Conservation (phyloP, 2,113 vertebrate genomes). For the Desmodus rotundus region DNA sequence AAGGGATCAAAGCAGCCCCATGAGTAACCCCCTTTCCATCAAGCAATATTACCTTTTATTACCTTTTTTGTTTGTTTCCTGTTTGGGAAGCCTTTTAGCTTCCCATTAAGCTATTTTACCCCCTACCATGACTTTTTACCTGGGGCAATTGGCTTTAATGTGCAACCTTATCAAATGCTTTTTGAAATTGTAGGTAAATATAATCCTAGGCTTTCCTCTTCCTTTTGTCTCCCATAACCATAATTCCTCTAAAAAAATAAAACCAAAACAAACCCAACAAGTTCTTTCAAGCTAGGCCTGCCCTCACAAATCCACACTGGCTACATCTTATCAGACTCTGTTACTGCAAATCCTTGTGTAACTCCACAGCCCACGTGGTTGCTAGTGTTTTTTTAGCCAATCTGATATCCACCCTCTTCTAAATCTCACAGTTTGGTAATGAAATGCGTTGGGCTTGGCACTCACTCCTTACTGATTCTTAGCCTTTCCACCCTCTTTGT, state of each 20-base stretch:
- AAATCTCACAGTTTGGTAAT: slow-evolving; percentile 66
- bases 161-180: slow-evolving; percentile 40
- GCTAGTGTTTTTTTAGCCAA: slow-evolving; percentile 60
- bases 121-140: background rate
- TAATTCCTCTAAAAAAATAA: slow-evolving; percentile 60
- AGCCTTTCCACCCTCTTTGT: slow-evolving; percentile 16
- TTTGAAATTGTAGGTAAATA: slow-evolving; percentile 61
- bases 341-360: slow-evolving; percentile 51
- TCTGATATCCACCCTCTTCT: slow-evolving; percentile 55
- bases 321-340: slow-evolving; percentile 68
- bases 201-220: background rate
- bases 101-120: background rate
- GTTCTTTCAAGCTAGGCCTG: slow-evolving; percentile 69
- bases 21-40: background rate
- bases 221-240: slow-evolving; percentile 32
- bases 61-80: background rate
- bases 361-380: slow-evolving; percentile 49
- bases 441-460: slow-evolving; percentile 8
- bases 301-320: slow-evolving; percentile 55
- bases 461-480: background rate
- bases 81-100: background rate
- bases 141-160: background rate
- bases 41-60: background rate
- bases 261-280: slow-evolving; percentile 40
- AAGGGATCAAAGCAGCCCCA: background rate